Conservation (phyloP, 2,113 vertebrate species). For the Cyphomyrus plagiostoma region DNA sequence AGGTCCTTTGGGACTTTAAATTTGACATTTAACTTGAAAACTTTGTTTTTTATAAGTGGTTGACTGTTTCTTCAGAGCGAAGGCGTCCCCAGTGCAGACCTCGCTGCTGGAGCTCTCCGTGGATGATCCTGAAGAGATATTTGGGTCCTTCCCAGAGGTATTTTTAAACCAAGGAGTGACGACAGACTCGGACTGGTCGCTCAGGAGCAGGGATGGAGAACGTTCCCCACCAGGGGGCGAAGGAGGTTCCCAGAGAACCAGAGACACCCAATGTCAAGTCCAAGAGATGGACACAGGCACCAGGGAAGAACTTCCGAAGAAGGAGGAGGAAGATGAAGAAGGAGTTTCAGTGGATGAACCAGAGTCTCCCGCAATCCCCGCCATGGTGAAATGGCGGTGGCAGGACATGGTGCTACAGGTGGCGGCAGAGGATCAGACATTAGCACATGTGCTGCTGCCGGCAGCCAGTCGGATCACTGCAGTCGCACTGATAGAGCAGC, state of each 20-base stretch:
- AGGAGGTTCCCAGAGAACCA: conserved; percentile 15
- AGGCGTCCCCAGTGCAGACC: conserved; percentile 19
- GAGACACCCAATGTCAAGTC: conserved; percentile 19
- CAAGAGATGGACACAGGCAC: conserved; percentile 29
- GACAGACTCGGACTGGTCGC: conserved; percentile 53
- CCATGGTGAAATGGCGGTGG: conserved; percentile 41
- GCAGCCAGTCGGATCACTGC: conserved; percentile 66
- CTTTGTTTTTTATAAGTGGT: neutral
- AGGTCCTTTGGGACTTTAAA: neutral
- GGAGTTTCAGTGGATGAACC: conserved; percentile 36
- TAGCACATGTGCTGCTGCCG: conserved; percentile 68
- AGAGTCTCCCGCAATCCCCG: neutral
- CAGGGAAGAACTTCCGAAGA: neutral
- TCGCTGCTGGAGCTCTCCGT: conserved; percentile 34
- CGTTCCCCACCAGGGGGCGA: conserved; percentile 14
- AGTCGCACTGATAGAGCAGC: conserved; percentile 79
- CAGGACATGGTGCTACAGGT: conserved; percentile 69
- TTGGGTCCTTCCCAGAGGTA: conserved; percentile 42
- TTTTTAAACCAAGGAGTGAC: conserved; percentile 54
- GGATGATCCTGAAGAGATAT: conserved; percentile 35
- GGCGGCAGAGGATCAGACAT: conserved; percentile 66
- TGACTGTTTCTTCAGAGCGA: conserved; percentile 25
- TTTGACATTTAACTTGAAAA: neutral
- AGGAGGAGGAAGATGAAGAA: conserved; percentile 14
- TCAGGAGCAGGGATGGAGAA: conserved; percentile 25